Evolutionary conservation across 2,888 invertebrate species (phyloP), one percentile per base, ranked within the genome.

Genomic region (Blastobasis lacticolella): DNA sequence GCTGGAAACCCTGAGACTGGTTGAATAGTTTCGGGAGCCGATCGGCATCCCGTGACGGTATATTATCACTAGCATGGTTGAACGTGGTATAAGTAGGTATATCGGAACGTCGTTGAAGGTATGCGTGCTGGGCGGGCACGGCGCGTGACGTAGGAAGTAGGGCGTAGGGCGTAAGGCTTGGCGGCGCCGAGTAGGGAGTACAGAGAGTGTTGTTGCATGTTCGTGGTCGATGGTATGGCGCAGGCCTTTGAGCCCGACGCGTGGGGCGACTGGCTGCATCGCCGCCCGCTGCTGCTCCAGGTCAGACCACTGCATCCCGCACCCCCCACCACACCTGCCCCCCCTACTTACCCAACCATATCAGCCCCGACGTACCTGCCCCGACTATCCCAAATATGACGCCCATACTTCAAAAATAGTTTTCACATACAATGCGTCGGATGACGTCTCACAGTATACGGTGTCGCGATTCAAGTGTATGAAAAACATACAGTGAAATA

Each of bases 261-360:
- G 71, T 88, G 88, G 88, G 75, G 78, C 73, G 88, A 87, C 84
- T 90, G 88, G 91, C 89, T 89, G 87, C 90, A 87, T 89, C 91
- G 85, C 86, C 92, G 94, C 89, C 93, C 94, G 87, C 91, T 94
- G 90, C 92, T 95, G 88, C 91, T 95, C 89, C 94, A 95, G 94
- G 94, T 95, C 93, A 94, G 93, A 75, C 69, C 61, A 61, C 60
- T 59, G 60, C 56, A 60, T 54, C 59, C 23, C 23, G 23, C 55
- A 58, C 53, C 53, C 52, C 55, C 54, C 57, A 50, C 45, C 38
- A 53, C 48, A 52, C 49, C 44, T 53, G 54, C 47, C 57, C 45
- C 49, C 50, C 51, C 45, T 49, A 55, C 57, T 42, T 45, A 49
- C 45, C 10, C 2, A n/a, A 38, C 10, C 10, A 38, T 37, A 5